Base-by-base conservation (phyloP, 1,140 invertebrate species). In the Saccostrea cuccullata region DNA sequence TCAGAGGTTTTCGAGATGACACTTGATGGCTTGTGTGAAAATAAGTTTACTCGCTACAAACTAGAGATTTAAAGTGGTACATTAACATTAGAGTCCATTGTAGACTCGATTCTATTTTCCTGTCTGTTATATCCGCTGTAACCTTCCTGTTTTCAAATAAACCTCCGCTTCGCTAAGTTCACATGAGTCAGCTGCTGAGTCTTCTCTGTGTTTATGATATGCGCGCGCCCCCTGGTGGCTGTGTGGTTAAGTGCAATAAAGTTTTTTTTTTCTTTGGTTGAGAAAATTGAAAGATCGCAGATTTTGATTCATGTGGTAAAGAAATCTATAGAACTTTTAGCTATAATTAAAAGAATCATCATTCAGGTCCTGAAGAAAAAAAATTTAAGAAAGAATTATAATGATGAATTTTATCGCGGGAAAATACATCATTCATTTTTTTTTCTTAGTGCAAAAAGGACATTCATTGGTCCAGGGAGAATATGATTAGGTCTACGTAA, bases 1-100 rank as follows among this genome's bases (percentile, higher is more conserved):
- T 85, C 47, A 60, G 58, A 85, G 55, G 82, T 77, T 67, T 60
- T 47, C 84, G 84, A 85, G 84, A 85, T 85, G 84, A 85, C 84
- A 85, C 84, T 85, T 64, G 55, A 56, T 77, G 70, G 70, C 70
- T 77, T 77, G 70, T 67, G 60, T 55, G 47, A 36, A 60, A 85
- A 60, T 85, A 58, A 58, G 55, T 56, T 56, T 64, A 56, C 26
- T 60, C 55, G 55, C 47, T 85, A 58, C 26, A 60, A 85, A 85
- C 56, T 13, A 40, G 55, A 60, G 55, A 23, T 85, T 85, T 60
- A 85, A 85, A 85, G 30, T 58, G 26, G 6, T 36, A 85, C 55
- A 64, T 20, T 64, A 64, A 36, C 12, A 55, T 85, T 85, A 85
- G 84, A 30, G 84, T 56, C n/a, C 55, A 60, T 85, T 40, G 30